Conservation (phyloP, 2,113 vertebrate genomes). For the Larimichthys crocea region DNA sequence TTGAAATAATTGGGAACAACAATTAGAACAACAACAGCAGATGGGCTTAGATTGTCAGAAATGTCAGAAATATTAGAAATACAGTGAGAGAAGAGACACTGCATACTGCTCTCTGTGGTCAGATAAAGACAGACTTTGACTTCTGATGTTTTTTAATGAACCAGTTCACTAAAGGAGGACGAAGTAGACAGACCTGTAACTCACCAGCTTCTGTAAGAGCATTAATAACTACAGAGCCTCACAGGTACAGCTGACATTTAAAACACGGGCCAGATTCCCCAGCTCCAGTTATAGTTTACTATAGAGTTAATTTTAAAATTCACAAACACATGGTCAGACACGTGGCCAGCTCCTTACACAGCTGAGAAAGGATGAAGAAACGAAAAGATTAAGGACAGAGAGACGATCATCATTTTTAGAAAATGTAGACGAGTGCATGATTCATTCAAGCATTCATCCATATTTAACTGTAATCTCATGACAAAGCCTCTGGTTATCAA, state of each 20-base stretch:
- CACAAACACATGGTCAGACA: slow-evolving; percentile 31
- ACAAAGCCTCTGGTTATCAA: slow-evolving; percentile 42
- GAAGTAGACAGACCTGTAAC: neutral
- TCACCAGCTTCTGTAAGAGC: neutral
- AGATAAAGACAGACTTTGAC: slow-evolving; percentile 9
- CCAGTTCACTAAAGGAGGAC: neutral
- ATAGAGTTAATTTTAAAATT: slow-evolving; percentile 38
- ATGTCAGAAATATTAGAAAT: neutral
- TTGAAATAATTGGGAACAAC: neutral
- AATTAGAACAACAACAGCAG: slow-evolving; percentile 21
- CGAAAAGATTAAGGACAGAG: neutral
- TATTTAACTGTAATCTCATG: slow-evolving; percentile 34
- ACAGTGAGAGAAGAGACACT: neutral
- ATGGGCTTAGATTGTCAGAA: slow-evolving; percentile 24
- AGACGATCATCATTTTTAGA: neutral
- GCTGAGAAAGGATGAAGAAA: neutral
- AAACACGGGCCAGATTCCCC: neutral
- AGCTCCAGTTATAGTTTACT: neutral
- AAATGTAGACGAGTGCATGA: neutral
- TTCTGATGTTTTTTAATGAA: slow-evolving; percentile 31
- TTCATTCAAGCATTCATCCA: slow-evolving; percentile 10
- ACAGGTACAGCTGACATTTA: slow-evolving; percentile 53
- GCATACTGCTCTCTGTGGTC: neutral
- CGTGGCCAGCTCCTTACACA: neutral
- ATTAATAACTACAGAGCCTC: slow-evolving; percentile 25